phyloP scores from a whole-genome alignment of 2,888 invertebrate species.

The Folsomia manolachei region DNA sequence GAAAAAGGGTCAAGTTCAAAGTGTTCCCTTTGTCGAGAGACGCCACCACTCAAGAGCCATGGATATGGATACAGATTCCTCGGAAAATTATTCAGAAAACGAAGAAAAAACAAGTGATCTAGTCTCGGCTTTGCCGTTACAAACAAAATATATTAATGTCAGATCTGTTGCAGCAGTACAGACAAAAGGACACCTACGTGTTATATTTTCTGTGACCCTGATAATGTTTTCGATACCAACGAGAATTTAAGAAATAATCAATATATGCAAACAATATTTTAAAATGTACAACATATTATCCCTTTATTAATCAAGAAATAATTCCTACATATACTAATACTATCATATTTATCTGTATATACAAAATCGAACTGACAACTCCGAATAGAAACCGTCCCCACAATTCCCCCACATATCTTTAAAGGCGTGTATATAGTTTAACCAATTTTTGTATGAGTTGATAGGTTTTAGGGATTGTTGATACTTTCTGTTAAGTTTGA shows the following conservation, averaged over 20 bases:
- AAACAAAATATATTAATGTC: neutral
- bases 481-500: no score
- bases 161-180: neutral
- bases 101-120: neutral
- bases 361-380: neutral
- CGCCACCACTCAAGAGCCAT: conserved; percentile 10
- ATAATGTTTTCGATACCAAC: neutral
- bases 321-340: neutral
- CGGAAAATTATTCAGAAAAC: neutral
- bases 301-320: neutral
- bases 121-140: neutral
- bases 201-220: neutral
- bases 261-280: neutral
- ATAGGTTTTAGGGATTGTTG: no score
- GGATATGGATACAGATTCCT: neutral
- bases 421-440: no score
- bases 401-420: no score
- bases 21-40: conserved; percentile 33
- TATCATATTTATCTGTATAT: neutral
- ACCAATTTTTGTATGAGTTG: no score
- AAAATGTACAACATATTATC: neutral
- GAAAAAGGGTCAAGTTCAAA: conserved; percentile 43
- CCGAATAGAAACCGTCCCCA: neutral
- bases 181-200: no score
- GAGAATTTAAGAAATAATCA: neutral